Conservation (phyloP, 2,113 vertebrate species). For the Rhabdomys dilectus region DNA sequence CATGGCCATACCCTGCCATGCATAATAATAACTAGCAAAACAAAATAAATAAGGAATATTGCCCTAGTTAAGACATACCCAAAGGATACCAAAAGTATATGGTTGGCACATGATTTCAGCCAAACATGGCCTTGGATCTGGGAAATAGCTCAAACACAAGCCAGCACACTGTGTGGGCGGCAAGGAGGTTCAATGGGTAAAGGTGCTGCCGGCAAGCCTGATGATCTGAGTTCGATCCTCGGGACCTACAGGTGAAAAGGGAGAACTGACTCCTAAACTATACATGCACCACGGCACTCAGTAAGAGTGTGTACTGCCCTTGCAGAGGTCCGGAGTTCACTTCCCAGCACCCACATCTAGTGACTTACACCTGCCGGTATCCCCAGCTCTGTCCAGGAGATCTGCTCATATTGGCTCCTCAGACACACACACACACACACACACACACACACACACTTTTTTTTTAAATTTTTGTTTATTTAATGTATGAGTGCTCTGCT, state of each 20-base stretch:
- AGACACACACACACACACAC: background rate
- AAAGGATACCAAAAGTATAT: background rate
- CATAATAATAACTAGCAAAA: background rate
- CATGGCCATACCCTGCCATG: background rate
- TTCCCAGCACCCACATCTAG: background rate
- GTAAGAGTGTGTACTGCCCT: background rate
- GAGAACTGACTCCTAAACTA: background rate
- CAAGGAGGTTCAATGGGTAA: background rate
- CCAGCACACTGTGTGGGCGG: background rate
- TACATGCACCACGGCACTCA: background rate
- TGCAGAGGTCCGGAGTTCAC: background rate
- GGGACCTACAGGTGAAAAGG: background rate
- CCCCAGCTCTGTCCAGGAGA: background rate
- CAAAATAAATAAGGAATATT: background rate
- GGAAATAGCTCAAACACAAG: background rate
- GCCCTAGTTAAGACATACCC: background rate
- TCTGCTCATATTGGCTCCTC: background rate
- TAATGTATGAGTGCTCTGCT: too few species aligned
- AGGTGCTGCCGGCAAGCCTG: background rate
- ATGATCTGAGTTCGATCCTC: background rate
- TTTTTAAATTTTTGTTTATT: too few species aligned
- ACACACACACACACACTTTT: too few species aligned
- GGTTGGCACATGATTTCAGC: background rate
- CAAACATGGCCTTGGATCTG: background rate
- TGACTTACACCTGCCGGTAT: background rate